Conservation (phyloP, 1,140 invertebrate genomes). For the Coenobita brevimanus region DNA sequence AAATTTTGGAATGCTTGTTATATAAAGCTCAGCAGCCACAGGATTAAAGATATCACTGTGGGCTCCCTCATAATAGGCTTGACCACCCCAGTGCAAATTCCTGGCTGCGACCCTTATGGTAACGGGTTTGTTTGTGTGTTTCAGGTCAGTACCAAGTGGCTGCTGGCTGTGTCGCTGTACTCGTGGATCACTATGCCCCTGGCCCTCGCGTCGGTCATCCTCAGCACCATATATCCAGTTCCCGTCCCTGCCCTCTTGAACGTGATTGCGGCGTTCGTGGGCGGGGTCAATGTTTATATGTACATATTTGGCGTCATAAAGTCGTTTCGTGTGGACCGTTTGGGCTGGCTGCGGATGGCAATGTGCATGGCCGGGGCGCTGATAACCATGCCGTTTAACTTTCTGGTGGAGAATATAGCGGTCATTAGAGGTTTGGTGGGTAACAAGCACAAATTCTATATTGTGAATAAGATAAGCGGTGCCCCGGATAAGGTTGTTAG, state of each 20-base stretch:
- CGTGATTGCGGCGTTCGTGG: conserved; percentile 90
- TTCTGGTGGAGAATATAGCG: conserved; percentile 94
- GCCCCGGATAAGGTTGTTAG: conserved; percentile 56
- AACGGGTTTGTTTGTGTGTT: too few relatives aligned
- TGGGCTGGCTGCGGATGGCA: conserved; percentile 85
- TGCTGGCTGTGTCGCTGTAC: conserved; percentile 92
- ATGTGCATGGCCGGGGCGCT: conserved; percentile 89
- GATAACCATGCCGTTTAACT: conserved; percentile 91
- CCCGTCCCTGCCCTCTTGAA: conserved; percentile 88
- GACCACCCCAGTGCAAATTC: too few relatives aligned
- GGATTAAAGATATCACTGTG: too few relatives aligned
- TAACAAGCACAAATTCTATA: conserved; percentile 95
- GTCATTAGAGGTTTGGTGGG: conserved; percentile 93
- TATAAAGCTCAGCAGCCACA: too few relatives aligned
- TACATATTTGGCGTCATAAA: conserved; percentile 97
- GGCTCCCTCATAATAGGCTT: too few relatives aligned
- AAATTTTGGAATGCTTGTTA: too few relatives aligned
- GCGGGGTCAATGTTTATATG: conserved; percentile 94
- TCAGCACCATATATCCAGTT: conserved; percentile 89
- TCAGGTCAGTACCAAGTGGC: conserved; percentile 73
- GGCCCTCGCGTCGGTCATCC: conserved; percentile 89
- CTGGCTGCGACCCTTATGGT: too few relatives aligned
- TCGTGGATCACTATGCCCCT: conserved; percentile 97
- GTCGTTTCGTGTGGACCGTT: conserved; percentile 91
- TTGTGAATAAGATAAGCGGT: conserved; percentile 85